phyloP scores from a whole-genome alignment of 2,113 vertebrate genomes.

The Arothron firmamentum region DNA sequence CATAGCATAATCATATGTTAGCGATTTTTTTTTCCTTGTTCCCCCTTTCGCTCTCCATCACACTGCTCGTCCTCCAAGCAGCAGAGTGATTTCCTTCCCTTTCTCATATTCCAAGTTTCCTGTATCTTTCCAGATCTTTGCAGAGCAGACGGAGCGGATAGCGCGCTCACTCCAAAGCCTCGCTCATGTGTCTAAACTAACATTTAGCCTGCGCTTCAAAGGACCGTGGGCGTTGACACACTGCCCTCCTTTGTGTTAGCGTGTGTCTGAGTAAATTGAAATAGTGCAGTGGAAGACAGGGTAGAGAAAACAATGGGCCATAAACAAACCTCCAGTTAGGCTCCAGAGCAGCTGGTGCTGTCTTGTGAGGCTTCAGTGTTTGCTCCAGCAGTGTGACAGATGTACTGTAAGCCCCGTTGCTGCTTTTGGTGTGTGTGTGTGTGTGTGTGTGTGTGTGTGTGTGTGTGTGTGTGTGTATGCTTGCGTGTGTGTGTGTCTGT shows the following conservation, averaged over 20 bases:
- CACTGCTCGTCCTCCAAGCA: background rate
- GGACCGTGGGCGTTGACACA: conserved; percentile 50
- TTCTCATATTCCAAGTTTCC: conserved; percentile 13
- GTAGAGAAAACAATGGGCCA: conserved; percentile 49
- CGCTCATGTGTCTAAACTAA: conserved; percentile 57
- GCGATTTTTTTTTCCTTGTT: background rate
- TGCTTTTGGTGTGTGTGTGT: conserved; percentile 41
- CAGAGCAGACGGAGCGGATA: conserved; percentile 18
- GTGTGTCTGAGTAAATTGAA: conserved; percentile 62
- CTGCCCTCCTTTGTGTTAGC: conserved; percentile 53
- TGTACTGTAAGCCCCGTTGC: conserved; percentile 51
- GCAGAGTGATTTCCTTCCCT: background rate
- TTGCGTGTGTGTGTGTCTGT: too few species aligned
- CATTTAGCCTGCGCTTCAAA: conserved; percentile 58
- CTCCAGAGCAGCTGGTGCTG: conserved; percentile 47
- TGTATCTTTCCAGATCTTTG: conserved; percentile 15
- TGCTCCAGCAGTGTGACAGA: conserved; percentile 68
- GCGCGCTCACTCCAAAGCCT: conserved; percentile 12
- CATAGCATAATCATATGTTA: conserved; percentile 28
- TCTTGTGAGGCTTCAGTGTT: conserved; percentile 55
- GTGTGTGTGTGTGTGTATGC: conserved; percentile 7
- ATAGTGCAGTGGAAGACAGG: conserved; percentile 44
- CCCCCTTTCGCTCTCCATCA: too few species aligned
- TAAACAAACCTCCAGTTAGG: conserved; percentile 52
- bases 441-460: conserved; percentile 14